These are phyloP conservation scores for Papilio aristodemus DNA, from an alignment of 1,140 invertebrate genomes.

Conservation along the genomic window DNA sequence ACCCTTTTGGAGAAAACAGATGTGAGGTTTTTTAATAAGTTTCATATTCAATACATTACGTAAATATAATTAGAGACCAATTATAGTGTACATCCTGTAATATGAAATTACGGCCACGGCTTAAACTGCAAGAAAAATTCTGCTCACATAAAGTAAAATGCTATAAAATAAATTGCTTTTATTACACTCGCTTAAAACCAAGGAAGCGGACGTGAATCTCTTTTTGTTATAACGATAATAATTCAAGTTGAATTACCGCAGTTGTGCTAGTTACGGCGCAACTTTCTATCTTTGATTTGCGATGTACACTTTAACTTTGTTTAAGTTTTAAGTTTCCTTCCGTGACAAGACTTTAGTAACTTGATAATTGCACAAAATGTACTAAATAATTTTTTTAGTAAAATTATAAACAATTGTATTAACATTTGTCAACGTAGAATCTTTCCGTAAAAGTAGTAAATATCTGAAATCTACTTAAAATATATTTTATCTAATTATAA, in stretches of 20 bases:
- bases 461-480: too few relatives aligned
- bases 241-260: constrained; percentile 34
- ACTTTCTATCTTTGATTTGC: constrained; percentile 30
- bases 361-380: neutral
- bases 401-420: constrained; percentile 5
- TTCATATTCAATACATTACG: too few relatives aligned
- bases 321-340: constrained; percentile 18
- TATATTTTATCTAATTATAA: too few relatives aligned
- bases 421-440: too few relatives aligned
- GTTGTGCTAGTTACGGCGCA: constrained; percentile 30
- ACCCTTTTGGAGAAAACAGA: too few relatives aligned
- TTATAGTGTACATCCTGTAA: too few relatives aligned
- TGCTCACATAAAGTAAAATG: constrained; percentile 27
- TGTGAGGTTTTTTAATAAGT: too few relatives aligned
- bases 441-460: too few relatives aligned
- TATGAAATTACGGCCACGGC: too few relatives aligned
- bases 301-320: constrained; percentile 27
- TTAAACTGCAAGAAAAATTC: constrained; percentile 18
- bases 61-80: too few relatives aligned
- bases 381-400: neutral
- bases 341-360: neutral
- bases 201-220: constrained; percentile 32
- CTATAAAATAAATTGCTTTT: constrained; percentile 34
- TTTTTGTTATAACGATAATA: constrained; percentile 34
- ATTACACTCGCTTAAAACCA: constrained; percentile 32